Evolutionary conservation across 2,113 vertebrate species (phyloP), one percentile per base, ranked within the genome.

Genomic region (Triplophysa dalaica): DNA sequence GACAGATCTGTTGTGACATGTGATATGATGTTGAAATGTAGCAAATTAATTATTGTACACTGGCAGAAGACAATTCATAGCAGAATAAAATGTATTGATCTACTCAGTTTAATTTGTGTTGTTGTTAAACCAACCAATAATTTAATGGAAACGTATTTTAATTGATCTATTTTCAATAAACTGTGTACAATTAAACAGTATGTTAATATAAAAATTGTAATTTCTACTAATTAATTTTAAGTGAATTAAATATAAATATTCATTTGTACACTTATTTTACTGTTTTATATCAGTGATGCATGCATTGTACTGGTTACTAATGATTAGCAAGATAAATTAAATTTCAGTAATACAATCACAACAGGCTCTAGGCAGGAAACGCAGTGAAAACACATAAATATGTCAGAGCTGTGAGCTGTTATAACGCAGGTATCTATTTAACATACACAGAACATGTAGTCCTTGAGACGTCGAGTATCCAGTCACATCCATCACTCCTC

Each of bases 401-500:
- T 63, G 58, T 50, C 72, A 75, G 33, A 29, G 72, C 14, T 1
- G 11, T 63, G 41, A 62, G 41, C 14, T 43, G 21, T 22, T 48
- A 62, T 61, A 43, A 75, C 62, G 38, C 58, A 26, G 12, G 22
- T 48, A 26, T 75, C 60, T 63, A 24, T 48, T 48, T 22, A 63
- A 63, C 58, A 75, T 75, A 63, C 41, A 63, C 72, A 75, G 58
- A 75, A 75, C 60, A 75, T 75, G 8, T 58, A 75, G 58, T 63
- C 72, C 72, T 75, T 62, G 58, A 62, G 41, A 61, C 9, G 58
- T 21, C 29, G 19, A 70, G 50, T 63, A 22, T 78, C 58, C 65
- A 77, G 72, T 70, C 64, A 74, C 66, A 75, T 81, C 80, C 82
- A 81, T 81, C 80, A 79, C 73, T 78, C 80, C 8, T 45, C 81